These are phyloP conservation scores for Oryzias woworae DNA, from an alignment of 2,113 vertebrate genomes.

Conservation along the genomic window DNA sequence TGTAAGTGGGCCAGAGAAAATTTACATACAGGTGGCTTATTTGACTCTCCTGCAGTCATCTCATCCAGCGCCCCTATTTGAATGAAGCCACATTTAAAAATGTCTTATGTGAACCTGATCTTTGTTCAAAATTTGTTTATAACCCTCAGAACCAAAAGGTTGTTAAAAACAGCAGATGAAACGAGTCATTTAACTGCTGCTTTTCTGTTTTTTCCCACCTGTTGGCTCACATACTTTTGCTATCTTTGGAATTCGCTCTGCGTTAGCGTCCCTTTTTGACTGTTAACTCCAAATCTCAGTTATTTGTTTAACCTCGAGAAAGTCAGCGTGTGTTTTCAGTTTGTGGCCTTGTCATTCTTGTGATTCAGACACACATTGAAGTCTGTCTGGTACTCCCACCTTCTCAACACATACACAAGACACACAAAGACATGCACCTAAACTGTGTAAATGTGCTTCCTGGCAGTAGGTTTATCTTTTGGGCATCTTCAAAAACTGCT, in stretches of 20 bases:
- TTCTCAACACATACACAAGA: no score
- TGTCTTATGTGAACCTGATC: conserved; percentile 49
- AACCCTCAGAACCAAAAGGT: conserved; percentile 13
- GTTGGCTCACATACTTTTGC: conserved; percentile 14
- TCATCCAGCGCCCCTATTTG: conserved; percentile 48
- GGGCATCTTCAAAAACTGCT: background rate
- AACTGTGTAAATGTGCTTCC: background rate
- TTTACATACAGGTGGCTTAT: conserved; percentile 76
- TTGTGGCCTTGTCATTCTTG: conserved; percentile 64
- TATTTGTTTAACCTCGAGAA: conserved; percentile 51
- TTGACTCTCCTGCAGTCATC: conserved; percentile 48
- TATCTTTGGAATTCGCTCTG: conserved; percentile 25
- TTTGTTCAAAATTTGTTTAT: conserved; percentile 60
- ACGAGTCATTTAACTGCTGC: conserved; percentile 1
- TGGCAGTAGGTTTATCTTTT: conserved; percentile 1
- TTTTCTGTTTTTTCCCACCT: background rate
- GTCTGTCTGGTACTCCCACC: background rate
- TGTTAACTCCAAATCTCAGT: conserved; percentile 28
- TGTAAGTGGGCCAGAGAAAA: conserved; percentile 22
- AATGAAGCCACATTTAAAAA: conserved; percentile 44
- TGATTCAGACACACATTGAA: conserved; percentile 28
- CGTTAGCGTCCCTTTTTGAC: conserved; percentile 14
- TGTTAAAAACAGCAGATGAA: conserved; percentile 27
- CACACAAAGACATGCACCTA: no score
- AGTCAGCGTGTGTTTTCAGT: conserved; percentile 57